Evolutionary conservation across 37 sponge, comb jelly and placozoan genomes (phyloP), one percentile per base, ranked within the genome.

Genomic region (Cliona cf. orientalis): DNA sequence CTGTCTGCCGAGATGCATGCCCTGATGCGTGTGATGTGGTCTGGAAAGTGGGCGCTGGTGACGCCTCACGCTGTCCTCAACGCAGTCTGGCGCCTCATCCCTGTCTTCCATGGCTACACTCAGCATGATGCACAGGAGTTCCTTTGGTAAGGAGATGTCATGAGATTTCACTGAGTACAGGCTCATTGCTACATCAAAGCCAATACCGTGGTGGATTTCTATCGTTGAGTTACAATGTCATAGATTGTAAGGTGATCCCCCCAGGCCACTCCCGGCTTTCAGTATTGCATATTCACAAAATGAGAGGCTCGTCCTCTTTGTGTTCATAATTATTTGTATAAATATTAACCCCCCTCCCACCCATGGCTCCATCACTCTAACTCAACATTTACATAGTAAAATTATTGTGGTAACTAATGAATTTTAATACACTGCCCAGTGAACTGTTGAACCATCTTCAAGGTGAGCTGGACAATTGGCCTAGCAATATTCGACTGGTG

Each of bases 41-140:
- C 91, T 35, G 91, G 91, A 32, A 91, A 91, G 65, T 91, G 91
- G 91, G 74, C 91, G 19, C 84, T 91, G 83, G 93, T 88, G 28
- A 93, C 93, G 25, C 93, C 93, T 7, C 86, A 84, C 46, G 71
- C 89, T 36, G 80, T 93, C 36, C 93, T 93, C 23, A 77, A 75
- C 33, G 62, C 93, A 0, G 72, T 93, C 19, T 93, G 93, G 93
- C 35, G 49, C 37, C 74, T 60, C 31, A 60, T 93, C 0, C 93
- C 93, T 1, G 70, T 83, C 37, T 93, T 93, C 79, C 80, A 80
- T 68, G 93, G 93, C 3, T 88, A 88, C 79, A 42, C 65, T 5
- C 93, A 93, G 55, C 93, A 93, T 60, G 93, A 93, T 63, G 93
- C 93, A 5, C 93, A 93, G 59, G 93, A 93, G 72, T 93, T 93